Evolutionary conservation across 53 echinoderm and acorn worm species (phyloP), one percentile per base, ranked within the genome.

Genomic region (Mesocentrotus franciscanus): DNA sequence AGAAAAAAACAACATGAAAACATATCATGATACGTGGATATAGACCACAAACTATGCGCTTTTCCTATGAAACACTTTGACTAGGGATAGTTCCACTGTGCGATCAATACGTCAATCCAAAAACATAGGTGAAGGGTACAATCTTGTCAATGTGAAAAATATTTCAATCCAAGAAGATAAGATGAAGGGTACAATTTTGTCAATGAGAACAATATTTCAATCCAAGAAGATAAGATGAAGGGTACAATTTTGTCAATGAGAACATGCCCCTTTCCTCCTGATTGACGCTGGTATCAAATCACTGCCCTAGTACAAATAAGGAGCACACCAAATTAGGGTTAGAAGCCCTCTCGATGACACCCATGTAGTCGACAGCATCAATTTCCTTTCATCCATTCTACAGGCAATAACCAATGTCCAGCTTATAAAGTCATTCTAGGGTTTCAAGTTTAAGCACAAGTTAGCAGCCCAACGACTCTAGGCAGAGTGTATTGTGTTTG

Each of bases 271-370:
- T 26, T 12, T 79, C 35, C 20, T 18, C 36, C 79, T 79, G 39
- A 79, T 89, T 89, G 58, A 60, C 3, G 15, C 58, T 30, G 15
- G 60, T 89, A 89, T 89, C 89, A 89, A 89, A 89, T 89, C 89
- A n/a, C 89, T 59, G 60, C 58, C 89, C 89, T 2, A 55, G 56
- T 85, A 22, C 85, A 89, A 89, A 89, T 59, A 89, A 59, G 0
- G 89, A 89, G 89, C 57, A 11, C 6, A 16, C 27, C 58, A 60
- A 89, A 89, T 89, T 89, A 59, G 32, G n/a, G n/a, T 89, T 89
- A 89, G 57, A 18, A 32, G 89, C 89, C 57, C 79, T 79, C 39
- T 79, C 36, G 18, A 35, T 35, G 20, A 20, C 79, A 39, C 39
- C 79, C 79, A 32, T 36, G 32, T 20, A 14, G 17, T 79, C 79